Evolutionary conservation across 2,113 vertebrate genomes (phyloP), one percentile per base, ranked within the genome.

Genomic region (Antennarius striatus): DNA sequence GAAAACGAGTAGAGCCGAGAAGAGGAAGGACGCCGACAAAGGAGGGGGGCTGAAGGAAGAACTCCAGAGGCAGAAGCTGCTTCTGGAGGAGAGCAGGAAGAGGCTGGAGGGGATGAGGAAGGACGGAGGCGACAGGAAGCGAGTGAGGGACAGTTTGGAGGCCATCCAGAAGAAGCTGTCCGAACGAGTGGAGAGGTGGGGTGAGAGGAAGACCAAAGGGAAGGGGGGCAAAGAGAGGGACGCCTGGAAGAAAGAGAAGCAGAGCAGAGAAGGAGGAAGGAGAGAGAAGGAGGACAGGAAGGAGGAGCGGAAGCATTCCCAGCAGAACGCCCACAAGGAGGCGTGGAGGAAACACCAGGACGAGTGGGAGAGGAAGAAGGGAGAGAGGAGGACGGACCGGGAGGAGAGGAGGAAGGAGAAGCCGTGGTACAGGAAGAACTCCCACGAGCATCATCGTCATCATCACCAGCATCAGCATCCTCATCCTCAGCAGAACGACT

Each of bases 81-180:
- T 92, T 10, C 50, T 93, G 59, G 89, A 92, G 49, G 88, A 90
- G 63, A 92, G 90, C 80, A 84, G 79, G 71, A 84, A 82, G 64
- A 81, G 91, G 39, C 81, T 93, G 70, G 80, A 88, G 28, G 89
- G 78, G 55, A 92, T 91, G 88, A 91, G 89, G 55, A 85, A 72
- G n/a, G 72, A 85, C 3, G 78, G 78, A 49, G 77, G 86, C 3
- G 65, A 79, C 53, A 68, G 82, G 58, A 90, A 81, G 47, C 72
- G 22, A 6, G 82, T 93, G 43, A 73, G 83, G 62, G 91, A 93
- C 6, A 85, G 72, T 63, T 61, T 93, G 80, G 87, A 88, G 52
- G 87, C 86, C 67, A 84, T 93, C 83, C 91, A 91, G 81, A 84
- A 60, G 83, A 89, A 76, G 69, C 85, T 93, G 6, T 90, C 87